Base-by-base conservation (phyloP, 2,888 invertebrate genomes). In the Drosophila barbarae region DNA sequence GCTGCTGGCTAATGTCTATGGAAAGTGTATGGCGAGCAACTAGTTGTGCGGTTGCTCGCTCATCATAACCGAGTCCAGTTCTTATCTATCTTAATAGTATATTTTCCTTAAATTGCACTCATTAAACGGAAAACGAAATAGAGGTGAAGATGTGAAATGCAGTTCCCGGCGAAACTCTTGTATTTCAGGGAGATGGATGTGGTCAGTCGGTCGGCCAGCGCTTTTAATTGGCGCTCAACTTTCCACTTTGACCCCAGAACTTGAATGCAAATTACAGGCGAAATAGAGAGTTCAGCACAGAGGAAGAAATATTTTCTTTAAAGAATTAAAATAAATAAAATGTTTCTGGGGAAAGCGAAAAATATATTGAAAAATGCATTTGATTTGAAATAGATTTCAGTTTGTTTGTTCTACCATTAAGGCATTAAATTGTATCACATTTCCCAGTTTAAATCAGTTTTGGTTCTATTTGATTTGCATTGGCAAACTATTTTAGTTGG, bases 221-320 rank as follows among this genome's bases (percentile, higher is more conserved):
- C 2, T 28, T 57, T 57, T 41, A 34, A 57, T 57, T 41, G 39
- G 18, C 26, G 26, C 57, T 57, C 57, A 56, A 56, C 18, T 57
- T 57, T 34, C 41, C n/a, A 2, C 32, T 34, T 41, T 21, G 18
- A 56, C n/a, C 32, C 8, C 23, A 23, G 13, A 21, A 32, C 30
- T 32, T 21, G 30, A 15, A n/a, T 4, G 32, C 23, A 39, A 56
- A 34, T 56, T 41, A 41, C 57, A 26, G 5, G 5, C 10, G 13
- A 30, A 56, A 30, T 12, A 18, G 2, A 38, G 10, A n/a, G 39
- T 39, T 2, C 0, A 23, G n/a, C 26, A 42, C 26, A n/a, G 26
- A n/a, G 26, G 3, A 26, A 42, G 23, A 42, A 39, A 38, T 13
- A 34, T 13, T 13, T n/a, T 2, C 32, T 32, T 32, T 26, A 26